Evolutionary conservation across 1,140 invertebrate species (phyloP), one percentile per base, ranked within the genome.

Genomic region (Antheraea pernyi): DNA sequence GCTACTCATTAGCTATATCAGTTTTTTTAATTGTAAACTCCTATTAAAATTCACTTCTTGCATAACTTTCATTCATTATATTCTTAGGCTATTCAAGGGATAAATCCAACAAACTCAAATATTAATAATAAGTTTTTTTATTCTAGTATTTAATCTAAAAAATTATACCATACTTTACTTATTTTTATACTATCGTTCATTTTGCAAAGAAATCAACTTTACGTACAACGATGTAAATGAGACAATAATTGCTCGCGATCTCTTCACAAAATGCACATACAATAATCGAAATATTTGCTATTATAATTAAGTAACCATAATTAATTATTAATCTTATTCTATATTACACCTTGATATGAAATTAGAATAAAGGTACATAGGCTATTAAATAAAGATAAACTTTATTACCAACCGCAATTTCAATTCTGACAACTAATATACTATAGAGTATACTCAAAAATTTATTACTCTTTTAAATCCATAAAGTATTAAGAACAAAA

Each of bases 211-310:
- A 65, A 48, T 65, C 64, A 48, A 53, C 16, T 10, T 16, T 37
- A 37, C 5, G 9, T 37, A 63, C 30, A 3, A 16, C 18, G 61
- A 63, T 36, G 5, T 4, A 63, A 42, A 37, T 13, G 19, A 16
- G 11, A 63, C 30, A 53, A 53, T 53, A 63, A 63, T 13, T 37
- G 61, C 30, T 19, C 19, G 8, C 16, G 64, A 65, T 65, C 64
- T 48, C 37, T 65, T 65, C 64, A 65, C 64, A 65, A 65, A 65
- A 65, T 65, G 64, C 64, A 63, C 61, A 63, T 7, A 30, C 16
- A 65, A 65, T 18, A 13, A 39, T 65, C 19, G 16, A 42, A 13
- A 64, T 11, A 37, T 22, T 60, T 60, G 10, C 59, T 30, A 60
- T 64, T 37, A 37, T 37, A 39, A 64, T 39, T 53, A 53, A 53